phyloP scores from a whole-genome alignment of 2,888 invertebrate genomes.

The Himalopsyche japonica region DNA sequence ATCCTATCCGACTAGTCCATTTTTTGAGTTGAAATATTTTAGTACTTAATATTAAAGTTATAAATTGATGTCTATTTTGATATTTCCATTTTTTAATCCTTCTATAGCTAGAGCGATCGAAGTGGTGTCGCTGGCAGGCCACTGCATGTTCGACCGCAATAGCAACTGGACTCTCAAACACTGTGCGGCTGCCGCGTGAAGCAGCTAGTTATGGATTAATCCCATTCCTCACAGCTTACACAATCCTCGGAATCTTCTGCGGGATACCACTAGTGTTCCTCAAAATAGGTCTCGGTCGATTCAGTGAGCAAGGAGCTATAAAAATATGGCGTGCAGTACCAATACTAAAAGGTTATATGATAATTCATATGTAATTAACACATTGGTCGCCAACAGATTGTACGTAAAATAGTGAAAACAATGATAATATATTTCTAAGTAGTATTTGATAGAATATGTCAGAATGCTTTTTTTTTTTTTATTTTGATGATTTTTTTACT shows the following conservation, averaged over 20 bases:
- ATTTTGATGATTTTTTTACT: too few species aligned
- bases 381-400: too few species aligned
- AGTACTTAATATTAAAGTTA: too few species aligned
- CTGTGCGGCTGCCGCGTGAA: constrained; percentile 63
- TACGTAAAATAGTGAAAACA: too few species aligned
- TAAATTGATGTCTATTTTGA: too few species aligned
- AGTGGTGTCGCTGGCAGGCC: constrained; percentile 23
- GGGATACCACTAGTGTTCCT: constrained; percentile 64
- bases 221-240: constrained; percentile 58
- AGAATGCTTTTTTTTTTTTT: too few species aligned
- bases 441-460: too few species aligned
- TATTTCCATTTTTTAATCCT: background rate
- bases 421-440: too few species aligned
- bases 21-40: too few species aligned
- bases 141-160: constrained; percentile 59
- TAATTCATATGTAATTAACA: too few species aligned
- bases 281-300: constrained; percentile 66
- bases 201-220: constrained; percentile 55
- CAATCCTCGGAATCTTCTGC: constrained; percentile 54
- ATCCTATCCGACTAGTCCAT: background rate
- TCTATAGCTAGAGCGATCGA: background rate
- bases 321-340: constrained; percentile 69
- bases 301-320: constrained; percentile 67
- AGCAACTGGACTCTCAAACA: constrained; percentile 60
- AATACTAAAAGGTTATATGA: constrained; percentile 62